Evolutionary conservation across 2,888 invertebrate genomes (phyloP).

Genomic region (Apantesis nais): DNA sequence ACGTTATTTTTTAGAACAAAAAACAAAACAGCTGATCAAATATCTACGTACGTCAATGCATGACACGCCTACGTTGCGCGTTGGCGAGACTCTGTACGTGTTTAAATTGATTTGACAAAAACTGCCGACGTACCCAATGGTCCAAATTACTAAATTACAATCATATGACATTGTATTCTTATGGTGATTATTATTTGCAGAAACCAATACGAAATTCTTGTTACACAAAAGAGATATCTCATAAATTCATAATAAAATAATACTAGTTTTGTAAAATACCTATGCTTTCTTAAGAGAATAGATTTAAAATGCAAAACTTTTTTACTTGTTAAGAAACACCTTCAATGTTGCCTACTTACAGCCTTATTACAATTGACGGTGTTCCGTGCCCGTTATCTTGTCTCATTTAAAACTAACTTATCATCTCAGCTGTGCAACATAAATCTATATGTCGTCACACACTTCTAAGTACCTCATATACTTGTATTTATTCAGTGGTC

Average conservation of each 20-base stretch:
- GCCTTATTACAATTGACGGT: neutral
- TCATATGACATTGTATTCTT: neutral
- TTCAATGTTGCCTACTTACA: neutral
- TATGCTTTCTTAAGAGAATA: too few relatives aligned
- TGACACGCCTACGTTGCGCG: neutral
- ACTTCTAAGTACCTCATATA: neutral
- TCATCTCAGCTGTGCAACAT: neutral
- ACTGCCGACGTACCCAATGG: constrained; percentile 1
- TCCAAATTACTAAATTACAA: constrained; percentile 1
- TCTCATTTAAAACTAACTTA: neutral
- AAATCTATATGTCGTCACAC: neutral
- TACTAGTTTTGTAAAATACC: too few relatives aligned
- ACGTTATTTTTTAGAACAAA: neutral
- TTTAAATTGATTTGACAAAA: neutral
- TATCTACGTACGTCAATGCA: constrained; percentile 4
- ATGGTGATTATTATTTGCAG: neutral
- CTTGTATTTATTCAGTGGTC: neutral
- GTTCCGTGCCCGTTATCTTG: neutral
- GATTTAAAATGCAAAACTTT: too few relatives aligned
- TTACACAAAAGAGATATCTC: neutral
- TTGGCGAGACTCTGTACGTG: neutral
- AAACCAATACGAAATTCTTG: neutral
- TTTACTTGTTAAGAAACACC: neutral
- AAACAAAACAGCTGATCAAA: constrained; percentile 9
- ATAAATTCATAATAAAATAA: too few relatives aligned